Evolutionary conservation across 2,113 vertebrate species (phyloP).

Genomic region (Euleptes europaea): DNA sequence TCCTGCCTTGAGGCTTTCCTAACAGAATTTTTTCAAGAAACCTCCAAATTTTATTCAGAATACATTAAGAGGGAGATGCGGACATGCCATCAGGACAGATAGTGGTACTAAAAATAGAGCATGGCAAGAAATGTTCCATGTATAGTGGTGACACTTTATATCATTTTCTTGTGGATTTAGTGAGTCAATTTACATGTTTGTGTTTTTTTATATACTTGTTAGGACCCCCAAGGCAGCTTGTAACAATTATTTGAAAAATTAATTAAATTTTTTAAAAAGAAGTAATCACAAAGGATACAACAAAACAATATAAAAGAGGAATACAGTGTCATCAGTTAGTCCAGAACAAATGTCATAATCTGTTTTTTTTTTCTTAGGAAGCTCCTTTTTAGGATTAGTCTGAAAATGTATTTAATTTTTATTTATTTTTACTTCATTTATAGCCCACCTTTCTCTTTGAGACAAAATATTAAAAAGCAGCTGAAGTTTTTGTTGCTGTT

Average conservation of each 20-base stretch:
- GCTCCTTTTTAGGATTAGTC: not conserved
- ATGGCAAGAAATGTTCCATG: not conserved
- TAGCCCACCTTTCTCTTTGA: no score
- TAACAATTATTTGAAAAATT: no score
- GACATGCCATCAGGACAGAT: not conserved
- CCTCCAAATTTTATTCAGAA: not conserved
- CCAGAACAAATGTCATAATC: not conserved
- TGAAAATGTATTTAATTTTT: not conserved
- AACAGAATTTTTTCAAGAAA: rapidly evolving
- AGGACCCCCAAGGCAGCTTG: no score
- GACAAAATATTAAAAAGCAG: no score
- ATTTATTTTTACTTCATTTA: no score
- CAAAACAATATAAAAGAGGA: no score
- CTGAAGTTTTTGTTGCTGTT: no score
- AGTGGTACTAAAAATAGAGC: not conserved
- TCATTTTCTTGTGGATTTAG: not conserved
- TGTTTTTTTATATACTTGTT: no score
- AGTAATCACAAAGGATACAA: no score
- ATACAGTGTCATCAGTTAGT: no score
- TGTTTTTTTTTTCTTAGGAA: not conserved
- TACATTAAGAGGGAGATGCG: not conserved
- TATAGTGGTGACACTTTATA: not conserved
- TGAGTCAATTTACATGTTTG: no score
- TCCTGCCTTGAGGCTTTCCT: not conserved
- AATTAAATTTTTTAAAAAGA: no score